Percentiles rank a stretch among this genome's conserved stretches.
Evolutionary conservation across 2,113 vertebrate species (phyloP).

Genomic region (Sturnira hondurensis): DNA sequence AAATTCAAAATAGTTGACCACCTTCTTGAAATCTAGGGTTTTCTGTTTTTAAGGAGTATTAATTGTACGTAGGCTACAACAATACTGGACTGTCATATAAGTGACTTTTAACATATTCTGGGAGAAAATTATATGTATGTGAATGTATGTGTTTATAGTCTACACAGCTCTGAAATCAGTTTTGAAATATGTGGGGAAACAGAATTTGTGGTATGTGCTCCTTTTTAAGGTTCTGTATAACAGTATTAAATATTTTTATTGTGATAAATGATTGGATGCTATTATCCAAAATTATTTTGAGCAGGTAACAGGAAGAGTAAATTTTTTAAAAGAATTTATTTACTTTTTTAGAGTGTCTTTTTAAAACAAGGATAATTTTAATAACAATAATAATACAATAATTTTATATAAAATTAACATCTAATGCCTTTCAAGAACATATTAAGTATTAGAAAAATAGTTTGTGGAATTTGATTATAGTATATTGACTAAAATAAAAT

Average conservation of each 20-base stretch:
- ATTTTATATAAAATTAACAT: background rate
- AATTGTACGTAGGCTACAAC: background rate
- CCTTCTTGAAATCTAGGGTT: background rate
- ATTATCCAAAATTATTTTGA: conserved; percentile 4
- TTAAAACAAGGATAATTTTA: background rate
- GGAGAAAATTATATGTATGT: background rate
- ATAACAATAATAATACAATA: background rate
- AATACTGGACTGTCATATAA: background rate
- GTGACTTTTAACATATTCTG: background rate
- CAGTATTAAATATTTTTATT: background rate
- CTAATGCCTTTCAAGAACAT: background rate
- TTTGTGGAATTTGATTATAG: background rate
- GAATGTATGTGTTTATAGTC: background rate
- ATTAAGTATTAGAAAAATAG: background rate
- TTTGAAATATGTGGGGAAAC: background rate
- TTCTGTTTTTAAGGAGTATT: background rate
- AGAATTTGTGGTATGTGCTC: background rate
- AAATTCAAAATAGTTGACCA: background rate
- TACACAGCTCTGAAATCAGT: background rate
- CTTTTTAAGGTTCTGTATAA: background rate
- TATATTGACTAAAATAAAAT: conserved; percentile 18
- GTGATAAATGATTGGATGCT: background rate
- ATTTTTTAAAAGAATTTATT: background rate
- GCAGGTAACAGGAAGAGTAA: background rate
- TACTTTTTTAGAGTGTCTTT: background rate